Percentiles rank a stretch among this genome's conserved stretches.
Conservation (phyloP, 2,113 vertebrate genomes). For the Manacus vitellinus region DNA sequence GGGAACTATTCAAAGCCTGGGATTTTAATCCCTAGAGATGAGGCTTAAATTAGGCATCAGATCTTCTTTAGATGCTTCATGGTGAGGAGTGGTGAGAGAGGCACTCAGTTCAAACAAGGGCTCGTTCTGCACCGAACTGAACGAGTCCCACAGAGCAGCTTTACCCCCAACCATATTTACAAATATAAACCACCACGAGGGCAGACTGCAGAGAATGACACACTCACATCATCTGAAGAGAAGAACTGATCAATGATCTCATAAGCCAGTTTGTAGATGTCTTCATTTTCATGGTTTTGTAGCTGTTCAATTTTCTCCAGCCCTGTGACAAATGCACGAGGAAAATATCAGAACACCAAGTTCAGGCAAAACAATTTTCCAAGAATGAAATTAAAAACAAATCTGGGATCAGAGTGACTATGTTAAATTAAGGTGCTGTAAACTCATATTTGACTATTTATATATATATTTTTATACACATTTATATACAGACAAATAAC, state of each 20-base stretch:
- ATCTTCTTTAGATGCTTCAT: neutral
- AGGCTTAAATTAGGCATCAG: neutral
- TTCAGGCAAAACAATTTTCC: neutral
- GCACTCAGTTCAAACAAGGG: neutral
- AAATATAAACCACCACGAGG: neutral
- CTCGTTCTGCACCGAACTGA: neutral
- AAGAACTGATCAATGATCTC: slow-evolving; percentile 99
- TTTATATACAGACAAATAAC: neutral
- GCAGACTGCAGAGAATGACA: neutral
- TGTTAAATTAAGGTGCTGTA: neutral
- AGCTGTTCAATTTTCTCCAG: slow-evolving; percentile 98
- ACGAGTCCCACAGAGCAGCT: accelerated
- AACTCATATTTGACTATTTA: neutral
- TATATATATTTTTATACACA: neutral
- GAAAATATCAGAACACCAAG: neutral
- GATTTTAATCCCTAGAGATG: neutral
- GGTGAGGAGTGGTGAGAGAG: accelerated
- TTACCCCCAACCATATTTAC: neutral
- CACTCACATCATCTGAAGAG: slow-evolving; percentile 98
- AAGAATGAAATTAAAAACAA: neutral
- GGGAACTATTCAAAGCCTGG: neutral
- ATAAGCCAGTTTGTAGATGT: slow-evolving; percentile 99
- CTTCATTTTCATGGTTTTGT: slow-evolving; percentile 99
- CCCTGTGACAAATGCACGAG: slow-evolving; percentile 72
- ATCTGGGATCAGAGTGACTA: neutral